phyloP scores from a whole-genome alignment of 30 jellyfish, hydroid and myxozoan genomes.

The Aurelia sp. region DNA sequence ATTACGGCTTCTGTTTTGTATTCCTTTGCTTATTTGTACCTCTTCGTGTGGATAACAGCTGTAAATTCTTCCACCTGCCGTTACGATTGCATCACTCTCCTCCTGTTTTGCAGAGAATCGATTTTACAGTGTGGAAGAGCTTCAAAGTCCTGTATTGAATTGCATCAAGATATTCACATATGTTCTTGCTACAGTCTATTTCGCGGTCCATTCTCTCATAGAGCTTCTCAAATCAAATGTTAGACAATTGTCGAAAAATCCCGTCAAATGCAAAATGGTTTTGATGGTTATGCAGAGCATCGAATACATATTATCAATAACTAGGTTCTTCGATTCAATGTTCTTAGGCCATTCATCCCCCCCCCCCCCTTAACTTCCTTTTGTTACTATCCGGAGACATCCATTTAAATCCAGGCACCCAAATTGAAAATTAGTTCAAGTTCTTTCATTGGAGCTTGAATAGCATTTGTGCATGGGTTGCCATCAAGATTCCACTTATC shows the following conservation, averaged over 20 bases:
- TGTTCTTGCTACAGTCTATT: conserved; percentile 30
- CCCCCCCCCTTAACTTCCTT: not conserved
- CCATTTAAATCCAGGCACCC: too few species aligned
- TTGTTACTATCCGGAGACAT: too few species aligned
- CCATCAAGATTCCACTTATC: too few species aligned
- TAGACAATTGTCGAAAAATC: not conserved
- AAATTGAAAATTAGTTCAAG: too few species aligned
- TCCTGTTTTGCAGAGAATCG: conserved; percentile 25
- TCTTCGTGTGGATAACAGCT: conserved; percentile 28
- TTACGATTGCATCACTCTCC: conserved; percentile 25
- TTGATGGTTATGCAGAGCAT: not conserved
- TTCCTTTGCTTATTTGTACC: conserved; percentile 24
- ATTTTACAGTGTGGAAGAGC: too few species aligned
- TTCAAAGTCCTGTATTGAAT: not conserved
- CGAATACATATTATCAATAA: not conserved
- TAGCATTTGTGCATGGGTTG: too few species aligned
- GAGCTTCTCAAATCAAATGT: conserved; percentile 44
- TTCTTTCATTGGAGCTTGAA: too few species aligned
- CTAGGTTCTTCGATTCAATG: not conserved
- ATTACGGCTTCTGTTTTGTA: conserved; percentile 26
- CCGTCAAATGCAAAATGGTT: not conserved
- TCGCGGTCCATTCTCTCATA: conserved; percentile 52
- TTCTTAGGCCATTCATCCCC: not conserved
- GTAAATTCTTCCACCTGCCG: conserved; percentile 15
- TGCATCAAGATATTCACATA: conserved; percentile 21